Percentiles rank a stretch among this genome's conserved stretches.
Evolutionary conservation across 2,797 vertebrate genomes (phyloP).

Genomic region (Pangasius djambal): DNA sequence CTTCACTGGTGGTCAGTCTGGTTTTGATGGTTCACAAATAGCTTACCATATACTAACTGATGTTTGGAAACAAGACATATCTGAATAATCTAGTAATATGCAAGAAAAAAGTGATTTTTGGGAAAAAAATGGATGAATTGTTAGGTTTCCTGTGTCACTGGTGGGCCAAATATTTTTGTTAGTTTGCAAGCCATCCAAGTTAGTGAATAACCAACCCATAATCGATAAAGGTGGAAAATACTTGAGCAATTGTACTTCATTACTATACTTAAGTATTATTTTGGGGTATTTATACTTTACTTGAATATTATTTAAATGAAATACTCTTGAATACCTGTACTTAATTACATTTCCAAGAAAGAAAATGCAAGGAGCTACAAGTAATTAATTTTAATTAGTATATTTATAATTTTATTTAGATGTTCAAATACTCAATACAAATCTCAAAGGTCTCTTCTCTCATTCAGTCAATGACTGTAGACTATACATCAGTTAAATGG

Average conservation of each 20-base stretch:
- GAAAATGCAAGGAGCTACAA: too few species aligned
- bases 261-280: background rate
- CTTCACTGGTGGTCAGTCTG: background rate
- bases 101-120: background rate
- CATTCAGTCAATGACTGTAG: too few species aligned
- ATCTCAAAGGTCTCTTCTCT: too few species aligned
- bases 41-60: background rate
- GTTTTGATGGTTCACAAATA: background rate
- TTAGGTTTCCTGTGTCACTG: background rate
- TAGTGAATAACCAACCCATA: background rate
- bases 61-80: background rate
- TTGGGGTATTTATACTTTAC: background rate
- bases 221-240: background rate
- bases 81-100: background rate
- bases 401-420: too few species aligned
- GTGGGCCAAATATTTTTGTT: background rate
- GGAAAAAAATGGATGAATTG: background rate
- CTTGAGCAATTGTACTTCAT: background rate
- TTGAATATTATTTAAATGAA: background rate
- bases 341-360: background rate
- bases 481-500: too few species aligned
- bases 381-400: too few species aligned
- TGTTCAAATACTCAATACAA: too few species aligned
- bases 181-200: background rate
- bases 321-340: background rate